Conservation (phyloP, 2,797 vertebrate species). For the Micropoecilia bifurca region DNA sequence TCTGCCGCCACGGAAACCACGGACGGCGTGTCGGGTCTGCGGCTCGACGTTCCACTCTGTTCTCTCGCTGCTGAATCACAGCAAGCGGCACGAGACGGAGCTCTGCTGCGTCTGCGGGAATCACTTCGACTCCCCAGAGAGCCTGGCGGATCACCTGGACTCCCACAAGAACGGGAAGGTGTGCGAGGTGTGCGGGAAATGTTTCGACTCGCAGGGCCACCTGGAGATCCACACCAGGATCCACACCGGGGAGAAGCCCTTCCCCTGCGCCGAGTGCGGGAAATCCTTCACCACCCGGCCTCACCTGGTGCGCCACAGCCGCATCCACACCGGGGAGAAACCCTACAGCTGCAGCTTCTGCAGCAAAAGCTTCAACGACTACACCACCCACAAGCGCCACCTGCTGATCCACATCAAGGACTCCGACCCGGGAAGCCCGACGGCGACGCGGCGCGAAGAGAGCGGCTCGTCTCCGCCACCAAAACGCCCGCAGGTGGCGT, state of each 20-base stretch:
- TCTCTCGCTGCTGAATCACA: slow-evolving; percentile 63
- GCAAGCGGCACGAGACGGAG: slow-evolving; percentile 52
- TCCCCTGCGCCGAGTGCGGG: slow-evolving; percentile 62
- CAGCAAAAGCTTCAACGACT: slow-evolving; percentile 62
- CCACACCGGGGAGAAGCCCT: slow-evolving; percentile 38
- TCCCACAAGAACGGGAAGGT: slow-evolving; percentile 63
- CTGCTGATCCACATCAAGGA: slow-evolving; percentile 12
- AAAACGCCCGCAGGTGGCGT: slow-evolving; percentile 27
- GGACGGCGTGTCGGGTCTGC: slow-evolving; percentile 53
- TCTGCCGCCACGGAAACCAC: neutral
- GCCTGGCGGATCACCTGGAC: slow-evolving; percentile 53
- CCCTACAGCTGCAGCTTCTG: slow-evolving; percentile 57
- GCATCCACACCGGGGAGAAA: slow-evolving; percentile 61
- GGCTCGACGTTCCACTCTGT: slow-evolving; percentile 61
- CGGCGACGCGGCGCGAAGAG: rapidly evolving
- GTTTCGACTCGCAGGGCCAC: slow-evolving; percentile 58
- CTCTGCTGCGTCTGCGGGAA: slow-evolving; percentile 39
- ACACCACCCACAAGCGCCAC: slow-evolving; percentile 20
- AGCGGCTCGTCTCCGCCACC: neutral
- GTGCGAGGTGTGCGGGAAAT: slow-evolving; percentile 71
- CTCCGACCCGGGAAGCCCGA: rapidly evolving
- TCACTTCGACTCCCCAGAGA: slow-evolving; percentile 20
- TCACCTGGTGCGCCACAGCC: slow-evolving; percentile 70
- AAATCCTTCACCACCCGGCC: slow-evolving; percentile 71
- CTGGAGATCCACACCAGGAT: slow-evolving; percentile 70